These are phyloP conservation scores for Formica selysi DNA, from an alignment of 1,140 invertebrate species.

Conservation along the genomic window DNA sequence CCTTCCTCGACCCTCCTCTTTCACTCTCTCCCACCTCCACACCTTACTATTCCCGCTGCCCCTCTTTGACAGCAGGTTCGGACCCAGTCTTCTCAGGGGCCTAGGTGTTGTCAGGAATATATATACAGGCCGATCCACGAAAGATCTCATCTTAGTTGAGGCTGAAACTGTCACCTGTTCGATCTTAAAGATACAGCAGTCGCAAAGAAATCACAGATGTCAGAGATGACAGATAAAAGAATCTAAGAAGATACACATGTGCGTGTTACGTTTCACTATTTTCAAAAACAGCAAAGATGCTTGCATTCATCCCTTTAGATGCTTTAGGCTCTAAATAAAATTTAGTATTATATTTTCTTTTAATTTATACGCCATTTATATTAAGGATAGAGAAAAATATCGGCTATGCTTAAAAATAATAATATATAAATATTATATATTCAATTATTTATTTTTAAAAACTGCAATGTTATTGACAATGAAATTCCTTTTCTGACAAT, in stretches of 20 bases:
- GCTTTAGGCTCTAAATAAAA: neutral
- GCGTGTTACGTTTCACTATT: neutral
- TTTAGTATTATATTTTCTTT: neutral
- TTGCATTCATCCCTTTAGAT: too few species aligned
- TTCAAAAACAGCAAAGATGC: neutral
- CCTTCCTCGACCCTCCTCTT: slow-evolving; percentile 63
- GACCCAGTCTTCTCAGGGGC: slow-evolving; percentile 33
- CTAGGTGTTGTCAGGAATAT: neutral
- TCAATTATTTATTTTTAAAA: neutral
- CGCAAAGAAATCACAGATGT: neutral
- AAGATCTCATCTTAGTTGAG: neutral
- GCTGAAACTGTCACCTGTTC: neutral
- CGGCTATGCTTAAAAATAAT: too few species aligned
- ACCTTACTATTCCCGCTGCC: slow-evolving; percentile 34
- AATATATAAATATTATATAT: too few species aligned
- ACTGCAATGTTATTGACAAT: neutral
- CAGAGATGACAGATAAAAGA: neutral
- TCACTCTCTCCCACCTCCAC: slow-evolving; percentile 58
- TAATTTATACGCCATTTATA: neutral
- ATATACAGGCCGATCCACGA: neutral
- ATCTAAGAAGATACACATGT: neutral
- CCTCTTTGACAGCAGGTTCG: slow-evolving; percentile 64
- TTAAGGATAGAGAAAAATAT: too few species aligned
- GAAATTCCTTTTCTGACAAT: neutral
- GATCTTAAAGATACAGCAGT: neutral